Evolutionary conservation across 2,888 invertebrate genomes (phyloP).

Genomic region (Eupithecia pulchellata): DNA sequence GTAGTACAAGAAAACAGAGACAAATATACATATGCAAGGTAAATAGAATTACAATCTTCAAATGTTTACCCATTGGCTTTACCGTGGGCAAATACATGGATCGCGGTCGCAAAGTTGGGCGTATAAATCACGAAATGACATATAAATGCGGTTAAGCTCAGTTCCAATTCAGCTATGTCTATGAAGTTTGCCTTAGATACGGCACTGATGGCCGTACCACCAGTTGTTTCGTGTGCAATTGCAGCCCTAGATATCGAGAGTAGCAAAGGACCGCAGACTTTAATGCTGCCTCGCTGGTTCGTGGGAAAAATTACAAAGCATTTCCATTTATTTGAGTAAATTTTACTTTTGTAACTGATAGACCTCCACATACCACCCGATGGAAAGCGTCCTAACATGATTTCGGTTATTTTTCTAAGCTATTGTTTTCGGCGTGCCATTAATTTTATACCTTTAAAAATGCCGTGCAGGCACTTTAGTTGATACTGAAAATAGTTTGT

Average conservation of each 20-base stretch:
- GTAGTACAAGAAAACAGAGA: neutral
- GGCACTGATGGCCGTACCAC: constrained; percentile 52
- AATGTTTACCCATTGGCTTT: neutral
- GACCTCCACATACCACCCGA: too few species aligned
- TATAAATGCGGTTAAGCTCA: constrained; percentile 1
- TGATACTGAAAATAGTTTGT: constrained; percentile 23
- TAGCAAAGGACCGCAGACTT: constrained; percentile 54
- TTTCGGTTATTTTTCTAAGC: too few species aligned
- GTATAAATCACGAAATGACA: constrained; percentile 10
- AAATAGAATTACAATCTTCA: neutral
- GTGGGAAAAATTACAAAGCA: constrained; percentile 56
- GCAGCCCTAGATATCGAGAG: constrained; percentile 61
- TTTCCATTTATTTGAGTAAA: too few species aligned
- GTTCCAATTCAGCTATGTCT: neutral
- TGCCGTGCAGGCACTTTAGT: constrained; percentile 19
- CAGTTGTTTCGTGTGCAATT: constrained; percentile 70
- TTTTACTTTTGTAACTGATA: too few species aligned
- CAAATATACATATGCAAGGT: too few species aligned
- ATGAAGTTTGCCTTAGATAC: neutral
- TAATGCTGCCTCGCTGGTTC: constrained; percentile 56
- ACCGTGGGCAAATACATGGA: constrained; percentile 1
- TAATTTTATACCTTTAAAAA: constrained; percentile 11
- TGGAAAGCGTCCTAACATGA: too few species aligned
- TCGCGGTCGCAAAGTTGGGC: constrained; percentile 9
- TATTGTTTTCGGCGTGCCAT: neutral